Evolutionary conservation across 2,888 invertebrate species (phyloP).

Genomic region (Ormia ochracea): DNA sequence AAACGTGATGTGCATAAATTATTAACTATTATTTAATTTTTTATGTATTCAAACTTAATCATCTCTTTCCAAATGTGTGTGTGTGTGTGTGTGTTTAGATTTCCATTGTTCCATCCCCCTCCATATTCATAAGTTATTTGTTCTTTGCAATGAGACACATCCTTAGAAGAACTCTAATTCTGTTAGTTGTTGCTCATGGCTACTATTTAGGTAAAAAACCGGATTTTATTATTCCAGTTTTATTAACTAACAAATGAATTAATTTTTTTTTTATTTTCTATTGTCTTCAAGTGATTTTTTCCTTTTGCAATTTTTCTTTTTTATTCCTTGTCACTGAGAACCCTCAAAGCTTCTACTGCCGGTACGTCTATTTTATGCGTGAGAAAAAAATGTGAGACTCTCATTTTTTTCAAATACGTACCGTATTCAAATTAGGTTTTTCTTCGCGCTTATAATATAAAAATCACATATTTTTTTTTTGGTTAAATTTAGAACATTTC

Average conservation of each 20-base stretch:
- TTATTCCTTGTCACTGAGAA: background rate
- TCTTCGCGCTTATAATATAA: background rate
- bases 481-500: constrained; percentile 48
- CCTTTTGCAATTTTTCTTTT: background rate
- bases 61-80: constrained; percentile 1
- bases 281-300: constrained; percentile 41
- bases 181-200: too few relatives aligned
- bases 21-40: background rate
- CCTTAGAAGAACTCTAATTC: constrained; percentile 60
- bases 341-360: constrained; percentile 26
- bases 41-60: constrained; percentile 1
- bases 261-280: constrained; percentile 46
- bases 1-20: constrained; percentile 55
- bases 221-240: constrained; percentile 68
- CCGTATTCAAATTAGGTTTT: constrained; percentile 62
- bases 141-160: constrained; percentile 24
- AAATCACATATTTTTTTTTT: constrained; percentile 47
- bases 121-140: background rate
- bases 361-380: constrained; percentile 32
- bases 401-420: constrained; percentile 43
- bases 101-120: constrained; percentile 18
- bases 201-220: constrained; percentile 74
- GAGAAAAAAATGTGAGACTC: constrained; percentile 57
- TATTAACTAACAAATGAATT: constrained; percentile 27
- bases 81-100: constrained; percentile 12